Percentiles rank a stretch among this genome's conserved stretches.
These are phyloP conservation scores for Apis florea DNA, from an alignment of 1,140 invertebrate species.

Conservation along the genomic window DNA sequence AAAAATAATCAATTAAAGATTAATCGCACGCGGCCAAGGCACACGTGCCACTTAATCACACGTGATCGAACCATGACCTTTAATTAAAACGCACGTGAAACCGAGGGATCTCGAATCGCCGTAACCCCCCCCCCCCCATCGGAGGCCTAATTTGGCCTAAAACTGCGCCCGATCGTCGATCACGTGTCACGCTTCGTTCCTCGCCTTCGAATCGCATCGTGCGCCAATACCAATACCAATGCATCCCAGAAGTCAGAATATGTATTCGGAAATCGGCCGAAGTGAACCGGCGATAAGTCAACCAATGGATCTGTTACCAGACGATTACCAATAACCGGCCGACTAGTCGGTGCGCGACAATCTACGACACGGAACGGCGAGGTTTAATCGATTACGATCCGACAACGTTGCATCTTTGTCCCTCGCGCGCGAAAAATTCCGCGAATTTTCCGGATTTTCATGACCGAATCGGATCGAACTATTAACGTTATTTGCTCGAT, in stretches of 20 bases:
- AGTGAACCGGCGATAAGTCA: conserved; percentile 35
- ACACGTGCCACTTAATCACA: too few species aligned
- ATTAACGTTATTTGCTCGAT: not conserved
- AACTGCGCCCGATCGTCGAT: not conserved
- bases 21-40: too few species aligned
- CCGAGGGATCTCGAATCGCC: too few species aligned
- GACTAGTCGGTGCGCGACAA: conserved; percentile 6
- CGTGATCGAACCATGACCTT: too few species aligned
- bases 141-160: too few species aligned
- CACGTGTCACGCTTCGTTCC: not conserved
- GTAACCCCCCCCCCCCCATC: too few species aligned
- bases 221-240: too few species aligned
- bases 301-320: conserved; percentile 31
- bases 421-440: not conserved
- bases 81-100: too few species aligned
- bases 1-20: too few species aligned
- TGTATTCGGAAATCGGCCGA: conserved; percentile 31
- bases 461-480: not conserved
- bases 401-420: not conserved
- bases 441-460: not conserved
- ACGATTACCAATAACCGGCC: conserved; percentile 12
- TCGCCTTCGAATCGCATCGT: not conserved
- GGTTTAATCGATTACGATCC: conserved; percentile 34
- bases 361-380: not conserved
- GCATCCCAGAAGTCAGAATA: too few species aligned